Base-by-base conservation (phyloP, 2,113 vertebrate genomes). In the Eptesicus fuscus region DNA sequence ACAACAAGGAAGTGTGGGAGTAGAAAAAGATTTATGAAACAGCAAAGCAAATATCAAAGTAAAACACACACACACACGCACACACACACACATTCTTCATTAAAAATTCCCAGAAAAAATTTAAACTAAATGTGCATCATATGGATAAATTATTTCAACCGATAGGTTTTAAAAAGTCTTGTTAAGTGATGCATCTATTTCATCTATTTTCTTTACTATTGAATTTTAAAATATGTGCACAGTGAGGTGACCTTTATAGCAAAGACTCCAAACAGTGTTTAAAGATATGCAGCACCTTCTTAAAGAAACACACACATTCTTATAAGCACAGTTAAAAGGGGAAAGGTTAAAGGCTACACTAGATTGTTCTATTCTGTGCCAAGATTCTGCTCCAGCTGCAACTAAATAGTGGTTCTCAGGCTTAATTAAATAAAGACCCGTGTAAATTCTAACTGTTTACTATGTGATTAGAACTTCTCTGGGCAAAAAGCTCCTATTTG, bases 401-500 rank as follows among this genome's bases (percentile, higher is more conserved):
- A 87, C 96, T 93, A 94, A 93, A 96, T 94, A 96, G 96, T 96
- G 88, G 79, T 94, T 97, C 96, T 97, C 92, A 88, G 95, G 93
- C 91, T 95, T 97, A 94, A 94, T 88, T 96, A 94, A 96, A 98
- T 97, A 97, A 98, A 97, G 77, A 96, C 53, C 80, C 77, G 51
- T 96, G 97, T 95, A 95, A 97, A 97, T 96, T 96, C 92, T 87
- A 93, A 96, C 91, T 97, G 94, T 97, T 97, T 98, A 91, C 96
- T 89, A 88, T 96, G 96, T 96, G 96, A 97, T 98, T 98, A 97
- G 95, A 95, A 93, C 94, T 96, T 96, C 67, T 90, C 63, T 93
- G 71, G 51, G 90, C n/a, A 90, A 88, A 96, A 84, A 95, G 67
- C 89, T 96, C 79, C 63, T 97, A 96, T 97, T 97, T 97, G 93